Evolutionary conservation across 2,797 vertebrate genomes (phyloP).

Genomic region (Tympanoctomys barrerae): DNA sequence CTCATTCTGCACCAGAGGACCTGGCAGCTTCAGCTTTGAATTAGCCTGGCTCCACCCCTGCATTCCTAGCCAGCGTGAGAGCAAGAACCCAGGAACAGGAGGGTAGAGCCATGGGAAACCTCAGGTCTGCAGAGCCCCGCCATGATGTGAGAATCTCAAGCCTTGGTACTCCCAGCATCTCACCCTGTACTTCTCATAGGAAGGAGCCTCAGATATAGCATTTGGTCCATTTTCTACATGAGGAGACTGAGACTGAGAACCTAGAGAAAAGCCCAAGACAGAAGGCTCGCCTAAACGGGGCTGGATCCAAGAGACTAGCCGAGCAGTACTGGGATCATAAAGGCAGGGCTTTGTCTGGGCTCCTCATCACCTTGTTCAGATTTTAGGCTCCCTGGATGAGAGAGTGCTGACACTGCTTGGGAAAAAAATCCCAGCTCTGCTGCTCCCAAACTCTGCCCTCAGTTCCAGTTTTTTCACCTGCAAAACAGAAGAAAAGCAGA

Average conservation of each 20-base stretch:
- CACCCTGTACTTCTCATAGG: not conserved
- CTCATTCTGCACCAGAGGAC: not conserved
- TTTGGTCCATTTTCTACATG: not conserved
- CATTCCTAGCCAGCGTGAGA: not conserved
- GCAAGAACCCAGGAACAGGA: not conserved
- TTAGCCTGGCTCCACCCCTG: not conserved
- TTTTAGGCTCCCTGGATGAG: not conserved
- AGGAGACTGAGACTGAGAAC: not conserved
- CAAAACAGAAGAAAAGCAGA: not conserved
- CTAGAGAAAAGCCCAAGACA: not conserved
- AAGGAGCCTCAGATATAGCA: not conserved
- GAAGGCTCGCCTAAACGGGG: not conserved
- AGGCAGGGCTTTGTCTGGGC: not conserved
- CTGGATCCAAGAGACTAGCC: not conserved
- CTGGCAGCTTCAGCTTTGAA: not conserved
- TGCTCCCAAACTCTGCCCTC: not conserved
- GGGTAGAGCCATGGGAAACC: not conserved
- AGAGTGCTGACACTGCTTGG: no score
- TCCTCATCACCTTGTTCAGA: not conserved
- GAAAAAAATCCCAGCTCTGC: not conserved
- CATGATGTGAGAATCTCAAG: not conserved
- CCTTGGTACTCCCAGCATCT: not conserved
- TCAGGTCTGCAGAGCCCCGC: not conserved
- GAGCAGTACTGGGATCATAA: not conserved
- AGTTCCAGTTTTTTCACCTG: not conserved